Evolutionary conservation across 1,140 invertebrate species (phyloP), one percentile per base, ranked within the genome.

Genomic region (Nasonia vitripennis): DNA sequence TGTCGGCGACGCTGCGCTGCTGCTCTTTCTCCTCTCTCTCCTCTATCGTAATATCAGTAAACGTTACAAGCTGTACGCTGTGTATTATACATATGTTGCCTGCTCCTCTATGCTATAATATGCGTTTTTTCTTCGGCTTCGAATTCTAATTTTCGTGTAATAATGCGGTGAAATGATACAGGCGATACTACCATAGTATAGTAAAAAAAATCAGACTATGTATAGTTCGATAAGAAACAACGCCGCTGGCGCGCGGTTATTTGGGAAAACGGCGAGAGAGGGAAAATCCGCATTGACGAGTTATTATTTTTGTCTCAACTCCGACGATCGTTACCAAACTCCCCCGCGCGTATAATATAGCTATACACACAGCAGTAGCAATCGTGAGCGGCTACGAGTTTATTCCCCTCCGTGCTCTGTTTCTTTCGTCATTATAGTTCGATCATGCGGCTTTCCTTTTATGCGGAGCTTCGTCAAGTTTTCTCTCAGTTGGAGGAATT

Each of bases 401-500:
- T 62, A n/a, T 62, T 62, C 20, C 55, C 55, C 55, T 62, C 55
- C 55, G 55, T 55, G 51, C 51, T 55, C 51, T 55, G 55, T 62
- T 62, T 62, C 55, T 62, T 62, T 62, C 55, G 55, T 62, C 55
- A 62, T 62, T 62, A 62, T 62, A 62, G 55, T 62, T 62, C 55
- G 55, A 62, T 62, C 55, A 62, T 62, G 55, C 20, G 20, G 20
- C 55, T 20, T 62, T 62, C 17, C 20, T 62, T 62, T 62, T 62
- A 62, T 37, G 34, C 20, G 17, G 20, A 62, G 55, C 55, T 62
- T 62, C 55, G 55, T 62, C 55, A 62, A 62, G 55, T 0, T 45
- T n/a, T n/a, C 55, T 62, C 55, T n/a, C 27, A 27, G 27, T 14
- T 62, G 55, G n/a, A 62, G 7, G 14, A 14, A 62, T n/a, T 17